Evolutionary conservation across 2,113 vertebrate genomes (phyloP).

Genomic region (chimpanzee (Pan troglodytes)): NHGRI_mPanTro3-v2.1_pri NC_086016.1:48166001-48166500

Average conservation of each 20-base stretch:
- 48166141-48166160: neutral
- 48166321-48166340: neutral
- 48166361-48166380: neutral
- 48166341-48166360: neutral
- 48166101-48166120: neutral
- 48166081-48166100: fast-evolving
- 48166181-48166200: too few species aligned
- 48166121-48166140: neutral
- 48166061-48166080: neutral
- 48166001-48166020: neutral
- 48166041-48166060: fast-evolving
- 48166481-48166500: too few species aligned
- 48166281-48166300: neutral
- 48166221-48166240: neutral
- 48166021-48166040: neutral
- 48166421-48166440: too few species aligned
- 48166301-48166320: neutral
- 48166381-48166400: neutral
- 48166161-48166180: neutral
- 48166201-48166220: neutral
- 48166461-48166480: too few species aligned
- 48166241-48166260: neutral
- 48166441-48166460: too few species aligned
- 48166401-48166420: neutral
- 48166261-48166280: neutral